phyloP scores from a whole-genome alignment of 2,888 invertebrate species.

The Galeruca laticollis region DNA sequence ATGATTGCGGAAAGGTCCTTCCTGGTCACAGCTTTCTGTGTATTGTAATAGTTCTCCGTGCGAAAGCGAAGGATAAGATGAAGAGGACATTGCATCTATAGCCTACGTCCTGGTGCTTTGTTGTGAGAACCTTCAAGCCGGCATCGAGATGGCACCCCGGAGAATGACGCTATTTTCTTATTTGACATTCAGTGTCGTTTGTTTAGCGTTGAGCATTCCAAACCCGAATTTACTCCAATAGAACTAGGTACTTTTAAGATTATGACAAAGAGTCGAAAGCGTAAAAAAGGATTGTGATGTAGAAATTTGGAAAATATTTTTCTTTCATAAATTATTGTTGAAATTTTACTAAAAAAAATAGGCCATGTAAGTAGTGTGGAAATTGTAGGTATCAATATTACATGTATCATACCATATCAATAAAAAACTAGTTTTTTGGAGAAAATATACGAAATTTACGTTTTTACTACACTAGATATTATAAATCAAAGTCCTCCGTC shows the following conservation, averaged over 20 bases:
- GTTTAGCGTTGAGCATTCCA: neutral
- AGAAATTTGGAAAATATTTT: neutral
- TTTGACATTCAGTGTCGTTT: constrained; percentile 19
- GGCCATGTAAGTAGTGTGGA: no score
- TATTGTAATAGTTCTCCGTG: constrained; percentile 24
- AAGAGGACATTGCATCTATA: constrained; percentile 23
- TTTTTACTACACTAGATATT: no score
- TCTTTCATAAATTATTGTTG: no score
- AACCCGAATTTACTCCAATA: neutral
- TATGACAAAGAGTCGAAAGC: neutral
- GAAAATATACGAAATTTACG: no score
- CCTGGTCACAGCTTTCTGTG: constrained; percentile 23
- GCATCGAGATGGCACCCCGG: constrained; percentile 32
- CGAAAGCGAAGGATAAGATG: constrained; percentile 19
- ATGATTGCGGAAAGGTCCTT: constrained; percentile 32
- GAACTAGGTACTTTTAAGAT: neutral
- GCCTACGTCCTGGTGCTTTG: constrained; percentile 24
- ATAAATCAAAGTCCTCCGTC: no score
- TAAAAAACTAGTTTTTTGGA: no score
- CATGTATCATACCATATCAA: no score
- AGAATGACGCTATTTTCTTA: constrained; percentile 32
- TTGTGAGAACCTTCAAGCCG: constrained; percentile 31
- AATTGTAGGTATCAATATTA: no score
- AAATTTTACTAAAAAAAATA: no score
- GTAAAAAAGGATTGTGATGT: neutral